Evolutionary conservation across 1,140 invertebrate species (phyloP).

Genomic region (Bombus superbus): DNA sequence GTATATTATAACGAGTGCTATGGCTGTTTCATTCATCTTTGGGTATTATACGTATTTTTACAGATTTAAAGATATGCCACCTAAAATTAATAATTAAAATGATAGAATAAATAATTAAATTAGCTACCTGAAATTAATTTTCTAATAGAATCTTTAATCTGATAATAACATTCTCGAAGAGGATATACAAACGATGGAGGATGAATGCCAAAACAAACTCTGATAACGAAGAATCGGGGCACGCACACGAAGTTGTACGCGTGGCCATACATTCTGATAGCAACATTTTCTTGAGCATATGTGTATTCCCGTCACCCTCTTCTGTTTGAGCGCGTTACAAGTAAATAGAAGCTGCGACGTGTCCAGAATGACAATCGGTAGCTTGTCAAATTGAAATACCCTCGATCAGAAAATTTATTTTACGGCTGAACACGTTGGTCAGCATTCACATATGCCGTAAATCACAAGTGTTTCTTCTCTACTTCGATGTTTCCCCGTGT

Average conservation of each 20-base stretch:
- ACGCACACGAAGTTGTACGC: not conserved
- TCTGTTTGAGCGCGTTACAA: slow-evolving; percentile 28
- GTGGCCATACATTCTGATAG: not conserved
- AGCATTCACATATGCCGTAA: not conserved
- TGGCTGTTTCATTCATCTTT: too few relatives aligned
- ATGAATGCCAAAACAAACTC: not conserved
- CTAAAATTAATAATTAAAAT: not conserved
- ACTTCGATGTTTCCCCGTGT: not conserved
- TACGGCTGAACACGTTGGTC: slow-evolving; percentile 18
- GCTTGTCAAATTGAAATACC: slow-evolving; percentile 43
- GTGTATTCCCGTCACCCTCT: slow-evolving; percentile 13
- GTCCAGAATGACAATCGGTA: slow-evolving; percentile 40
- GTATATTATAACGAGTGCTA: too few relatives aligned
- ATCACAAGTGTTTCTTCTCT: not conserved
- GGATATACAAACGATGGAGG: not conserved
- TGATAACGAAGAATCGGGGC: not conserved
- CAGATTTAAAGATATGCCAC: too few relatives aligned
- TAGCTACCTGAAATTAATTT: not conserved
- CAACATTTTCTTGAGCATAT: not conserved
- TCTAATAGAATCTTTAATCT: not conserved
- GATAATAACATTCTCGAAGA: not conserved
- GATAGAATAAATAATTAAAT: too few relatives aligned
- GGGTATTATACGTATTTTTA: not conserved
- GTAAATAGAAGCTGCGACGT: slow-evolving; percentile 26
- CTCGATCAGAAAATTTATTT: slow-evolving; percentile 23